Evolutionary conservation across 2,797 vertebrate genomes (phyloP).

Genomic region (Typhlichthys eigenmanni): DNA sequence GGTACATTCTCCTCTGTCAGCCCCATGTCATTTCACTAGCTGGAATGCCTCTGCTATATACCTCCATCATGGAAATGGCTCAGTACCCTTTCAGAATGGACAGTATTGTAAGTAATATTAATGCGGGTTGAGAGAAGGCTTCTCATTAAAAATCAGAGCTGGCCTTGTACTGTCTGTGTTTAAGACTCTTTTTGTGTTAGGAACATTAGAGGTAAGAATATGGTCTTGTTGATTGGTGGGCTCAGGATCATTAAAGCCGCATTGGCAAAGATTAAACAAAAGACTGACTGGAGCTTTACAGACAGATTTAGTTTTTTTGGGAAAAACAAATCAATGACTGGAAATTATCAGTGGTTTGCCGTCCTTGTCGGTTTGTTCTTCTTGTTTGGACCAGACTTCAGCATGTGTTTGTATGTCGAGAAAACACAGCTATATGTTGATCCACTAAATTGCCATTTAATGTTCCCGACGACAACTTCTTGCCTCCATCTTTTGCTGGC

Average conservation of each 20-base stretch:
- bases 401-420: constrained; percentile 2
- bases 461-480: constrained; percentile 9
- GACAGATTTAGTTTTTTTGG: too few species aligned
- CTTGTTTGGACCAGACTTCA: too few species aligned
- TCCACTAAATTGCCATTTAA: constrained; percentile 8
- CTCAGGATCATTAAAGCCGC: background rate
- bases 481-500: constrained; percentile 9
- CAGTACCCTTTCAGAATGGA: constrained; percentile 61
- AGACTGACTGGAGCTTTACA: too few species aligned
- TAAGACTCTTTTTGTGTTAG: constrained; percentile 22
- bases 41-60: constrained; percentile 65
- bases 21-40: constrained; percentile 80
- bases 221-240: background rate
- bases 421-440: background rate
- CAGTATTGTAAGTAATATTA: constrained; percentile 56
- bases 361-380: too few species aligned
- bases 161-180: constrained; percentile 30
- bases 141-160: constrained; percentile 36
- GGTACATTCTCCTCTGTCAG: constrained; percentile 80
- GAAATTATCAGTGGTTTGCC: too few species aligned
- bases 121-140: constrained; percentile 35
- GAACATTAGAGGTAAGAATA: constrained; percentile 11
- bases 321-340: too few species aligned
- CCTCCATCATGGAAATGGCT: constrained; percentile 56
- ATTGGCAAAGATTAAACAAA: background rate